Evolutionary conservation across 2,888 invertebrate genomes (phyloP).

Genomic region (Slavum lentiscoides): DNA sequence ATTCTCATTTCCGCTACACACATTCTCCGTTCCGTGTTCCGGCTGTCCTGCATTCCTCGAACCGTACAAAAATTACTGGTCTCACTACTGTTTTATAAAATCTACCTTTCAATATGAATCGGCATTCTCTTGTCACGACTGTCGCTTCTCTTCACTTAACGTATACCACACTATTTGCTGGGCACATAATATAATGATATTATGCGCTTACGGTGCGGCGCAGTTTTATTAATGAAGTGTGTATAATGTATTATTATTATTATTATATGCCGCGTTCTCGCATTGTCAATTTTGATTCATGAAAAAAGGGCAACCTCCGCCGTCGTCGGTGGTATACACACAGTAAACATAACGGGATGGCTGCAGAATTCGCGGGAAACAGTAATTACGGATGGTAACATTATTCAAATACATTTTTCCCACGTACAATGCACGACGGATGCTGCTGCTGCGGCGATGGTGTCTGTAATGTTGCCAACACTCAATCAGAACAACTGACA

Average conservation of each 20-base stretch:
- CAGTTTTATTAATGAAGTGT: background rate
- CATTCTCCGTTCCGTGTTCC: no score
- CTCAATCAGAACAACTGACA: slow-evolving; percentile 6
- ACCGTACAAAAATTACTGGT: no score
- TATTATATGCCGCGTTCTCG: background rate
- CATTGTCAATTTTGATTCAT: background rate
- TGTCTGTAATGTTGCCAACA: background rate
- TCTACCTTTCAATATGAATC: no score
- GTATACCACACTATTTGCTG: no score
- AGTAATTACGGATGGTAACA: slow-evolving; percentile 37
- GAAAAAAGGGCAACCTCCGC: background rate
- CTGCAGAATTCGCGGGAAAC: background rate
- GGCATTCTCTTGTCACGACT: no score
- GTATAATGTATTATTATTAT: no score
- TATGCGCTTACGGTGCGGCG: no score
- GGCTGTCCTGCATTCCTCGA: no score
- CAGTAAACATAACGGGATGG: background rate
- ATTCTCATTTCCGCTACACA: no score
- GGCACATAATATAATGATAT: no score
- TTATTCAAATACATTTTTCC: slow-evolving; percentile 41
- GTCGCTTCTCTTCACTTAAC: no score
- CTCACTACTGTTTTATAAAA: no score
- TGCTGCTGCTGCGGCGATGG: background rate
- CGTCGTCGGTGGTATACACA: background rate
- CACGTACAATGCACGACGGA: background rate